Percentiles rank a stretch among this genome's conserved stretches.
Evolutionary conservation across 2,888 invertebrate species (phyloP).

Genomic region (Campaea margaritaria): DNA sequence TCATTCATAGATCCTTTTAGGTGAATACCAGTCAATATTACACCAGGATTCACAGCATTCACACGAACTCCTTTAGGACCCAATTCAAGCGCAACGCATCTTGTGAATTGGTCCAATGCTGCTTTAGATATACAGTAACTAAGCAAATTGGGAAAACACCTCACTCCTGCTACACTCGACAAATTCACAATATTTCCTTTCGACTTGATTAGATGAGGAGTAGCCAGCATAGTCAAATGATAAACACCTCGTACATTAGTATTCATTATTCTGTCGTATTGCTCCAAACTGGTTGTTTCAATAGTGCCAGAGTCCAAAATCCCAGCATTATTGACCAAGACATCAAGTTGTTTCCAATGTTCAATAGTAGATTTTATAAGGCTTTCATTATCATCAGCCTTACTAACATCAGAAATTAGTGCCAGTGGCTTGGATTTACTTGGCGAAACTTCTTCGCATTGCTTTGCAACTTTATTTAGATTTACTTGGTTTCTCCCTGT

Average conservation of each 20-base stretch:
- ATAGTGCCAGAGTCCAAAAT: constrained; percentile 89
- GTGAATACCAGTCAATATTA: constrained; percentile 89
- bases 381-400: constrained; percentile 86
- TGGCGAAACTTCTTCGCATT: constrained; percentile 72
- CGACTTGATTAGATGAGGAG: constrained; percentile 90
- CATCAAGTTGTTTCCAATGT: constrained; percentile 88
- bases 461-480: constrained; percentile 83
- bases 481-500: constrained; percentile 88
- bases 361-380: constrained; percentile 87
- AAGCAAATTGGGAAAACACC: constrained; percentile 92
- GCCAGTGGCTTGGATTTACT: constrained; percentile 71
- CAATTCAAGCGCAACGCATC: constrained; percentile 92
- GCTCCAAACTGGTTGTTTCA: constrained; percentile 90
- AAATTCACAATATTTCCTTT: constrained; percentile 95
- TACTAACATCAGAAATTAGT: constrained; percentile 86
- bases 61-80: constrained; percentile 90
- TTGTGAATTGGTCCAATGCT: constrained; percentile 95
- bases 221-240: constrained; percentile 91
- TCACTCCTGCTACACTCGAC: constrained; percentile 93
- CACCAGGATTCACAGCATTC: constrained; percentile 95
- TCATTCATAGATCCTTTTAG: constrained; percentile 88
- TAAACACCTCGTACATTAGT: constrained; percentile 91
- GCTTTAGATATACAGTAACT: constrained; percentile 95
- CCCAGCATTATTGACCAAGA: constrained; percentile 93
- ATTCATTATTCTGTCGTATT: constrained; percentile 93